Evolutionary conservation across 1,140 invertebrate genomes (phyloP).

Genomic region (Pararge aegeria): DNA sequence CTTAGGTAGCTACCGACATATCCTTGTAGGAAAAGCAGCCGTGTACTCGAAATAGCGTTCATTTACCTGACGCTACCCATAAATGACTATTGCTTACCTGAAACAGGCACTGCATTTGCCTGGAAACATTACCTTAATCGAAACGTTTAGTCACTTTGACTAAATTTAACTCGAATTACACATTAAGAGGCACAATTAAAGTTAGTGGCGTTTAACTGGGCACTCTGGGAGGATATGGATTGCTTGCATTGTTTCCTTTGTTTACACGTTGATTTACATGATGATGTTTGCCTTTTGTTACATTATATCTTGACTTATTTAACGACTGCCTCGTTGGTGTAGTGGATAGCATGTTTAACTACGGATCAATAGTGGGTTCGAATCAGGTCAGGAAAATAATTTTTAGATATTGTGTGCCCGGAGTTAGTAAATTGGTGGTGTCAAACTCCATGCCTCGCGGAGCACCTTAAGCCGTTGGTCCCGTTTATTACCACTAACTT

Average conservation of each 20-base stretch:
- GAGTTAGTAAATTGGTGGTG: no score
- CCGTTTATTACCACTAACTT: no score
- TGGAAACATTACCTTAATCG: slow-evolving; percentile 29
- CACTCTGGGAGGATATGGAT: background rate
- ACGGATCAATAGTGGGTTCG: no score
- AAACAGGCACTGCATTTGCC: slow-evolving; percentile 22
- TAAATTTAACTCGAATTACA: slow-evolving; percentile 23
- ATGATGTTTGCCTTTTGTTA: background rate
- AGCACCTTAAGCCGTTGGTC: no score
- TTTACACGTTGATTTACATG: background rate
- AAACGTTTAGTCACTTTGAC: slow-evolving; percentile 20
- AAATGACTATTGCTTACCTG: slow-evolving; percentile 23
- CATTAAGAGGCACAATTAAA: slow-evolving; percentile 19
- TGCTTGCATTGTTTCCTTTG: background rate
- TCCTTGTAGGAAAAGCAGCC: no score
- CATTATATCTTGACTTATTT: no score
- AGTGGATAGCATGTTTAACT: no score
- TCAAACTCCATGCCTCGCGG: no score
- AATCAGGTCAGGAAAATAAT: no score
- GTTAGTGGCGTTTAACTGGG: background rate
- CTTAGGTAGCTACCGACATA: no score
- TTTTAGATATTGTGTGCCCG: no score
- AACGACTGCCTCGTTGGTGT: no score
- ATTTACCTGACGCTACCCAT: slow-evolving; percentile 23
- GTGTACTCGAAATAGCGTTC: slow-evolving; percentile 20